Base-by-base conservation (phyloP, 2,888 invertebrate species). In the Phalera bucephala region DNA sequence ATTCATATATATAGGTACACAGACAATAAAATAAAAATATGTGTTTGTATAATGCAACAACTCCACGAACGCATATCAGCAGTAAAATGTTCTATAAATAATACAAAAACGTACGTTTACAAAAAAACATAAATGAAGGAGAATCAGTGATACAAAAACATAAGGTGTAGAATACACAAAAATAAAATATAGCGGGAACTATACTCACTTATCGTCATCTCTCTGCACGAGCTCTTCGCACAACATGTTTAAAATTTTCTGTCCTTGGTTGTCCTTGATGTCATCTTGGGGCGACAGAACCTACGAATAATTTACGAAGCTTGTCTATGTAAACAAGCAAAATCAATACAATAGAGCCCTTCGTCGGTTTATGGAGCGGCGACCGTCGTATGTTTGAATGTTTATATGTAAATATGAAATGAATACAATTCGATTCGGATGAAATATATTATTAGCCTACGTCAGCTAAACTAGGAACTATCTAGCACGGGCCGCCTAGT, bases 211-310 rank as follows among this genome's bases (percentile, higher is more conserved):
- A 80, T 95, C 93, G 32, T 95, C 95, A 80, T 97, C 96, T 67
- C 96, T 91, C 72, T 94, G 95, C 53, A 96, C 94, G 38, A 97
- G 91, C 76, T 97, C 97, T 74, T 96, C 94, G 63, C 94, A 91
- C 61, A 97, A 91, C 89, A 89, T 89, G 43, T 71, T 94, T 89
- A 74, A 93, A 92, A 85, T 95, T 93, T 83, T 96, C 95, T 72
- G 93, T 92, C 78, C 95, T 93, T 52, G 94, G 91, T 70, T 94
- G 92, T 76, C 92, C 91, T 71, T 80, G 64, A 64, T 74, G 70
- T 85, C 86, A 45, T 82, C 87, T 76, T 85, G 83, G 50, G 81
- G 86, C 48, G 87, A 87, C 61, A 87, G 74, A 67, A 87, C 85
- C 86, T 87, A 84, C 71, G 77, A 72, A 85, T 80, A 77, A 82